These are phyloP conservation scores for Drosophila elegans DNA, from an alignment of 1,140 invertebrate species.

Conservation along the genomic window DNA sequence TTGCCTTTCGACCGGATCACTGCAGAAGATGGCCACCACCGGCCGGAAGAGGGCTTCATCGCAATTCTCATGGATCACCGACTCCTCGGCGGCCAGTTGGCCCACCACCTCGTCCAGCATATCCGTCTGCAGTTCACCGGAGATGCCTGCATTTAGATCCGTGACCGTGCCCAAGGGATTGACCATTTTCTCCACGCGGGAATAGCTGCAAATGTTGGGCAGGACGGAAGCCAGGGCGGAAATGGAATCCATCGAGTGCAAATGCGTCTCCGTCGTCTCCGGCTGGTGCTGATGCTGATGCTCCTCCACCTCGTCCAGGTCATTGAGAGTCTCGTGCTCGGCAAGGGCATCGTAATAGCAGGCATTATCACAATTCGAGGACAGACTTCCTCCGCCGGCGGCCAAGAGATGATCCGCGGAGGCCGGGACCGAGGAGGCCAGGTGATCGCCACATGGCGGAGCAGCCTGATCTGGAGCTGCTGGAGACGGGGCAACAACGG, in stretches of 20 bases:
- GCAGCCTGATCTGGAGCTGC: constrained; percentile 15
- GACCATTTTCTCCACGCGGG: constrained; percentile 86
- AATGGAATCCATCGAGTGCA: constrained; percentile 3
- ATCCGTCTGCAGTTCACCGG: constrained; percentile 86
- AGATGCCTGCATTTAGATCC: constrained; percentile 84
- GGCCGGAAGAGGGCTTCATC: constrained; percentile 88
- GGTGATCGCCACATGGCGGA: constrained; percentile 9
- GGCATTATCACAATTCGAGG: constrained; percentile 63
- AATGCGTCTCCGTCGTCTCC: constrained; percentile 3
- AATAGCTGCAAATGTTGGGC: constrained; percentile 76
- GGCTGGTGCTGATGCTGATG: background rate
- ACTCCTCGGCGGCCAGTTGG: constrained; percentile 82
- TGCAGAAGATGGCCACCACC: constrained; percentile 85
- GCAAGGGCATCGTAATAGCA: constrained; percentile 79
- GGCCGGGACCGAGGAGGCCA: constrained; percentile 1
- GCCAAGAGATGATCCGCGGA: background rate
- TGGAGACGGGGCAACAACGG: constrained; percentile 32
- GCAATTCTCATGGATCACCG: constrained; percentile 87
- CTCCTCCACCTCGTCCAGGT: constrained; percentile 23
- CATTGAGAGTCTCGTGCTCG: constrained; percentile 58
- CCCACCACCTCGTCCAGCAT: constrained; percentile 84
- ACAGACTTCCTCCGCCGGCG: constrained; percentile 7
- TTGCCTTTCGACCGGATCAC: constrained; percentile 54
- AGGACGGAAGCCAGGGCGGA: constrained; percentile 58
- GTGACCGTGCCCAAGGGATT: constrained; percentile 90